phyloP scores from a whole-genome alignment of 2,888 invertebrate species.

The Copidosoma aretas region DNA sequence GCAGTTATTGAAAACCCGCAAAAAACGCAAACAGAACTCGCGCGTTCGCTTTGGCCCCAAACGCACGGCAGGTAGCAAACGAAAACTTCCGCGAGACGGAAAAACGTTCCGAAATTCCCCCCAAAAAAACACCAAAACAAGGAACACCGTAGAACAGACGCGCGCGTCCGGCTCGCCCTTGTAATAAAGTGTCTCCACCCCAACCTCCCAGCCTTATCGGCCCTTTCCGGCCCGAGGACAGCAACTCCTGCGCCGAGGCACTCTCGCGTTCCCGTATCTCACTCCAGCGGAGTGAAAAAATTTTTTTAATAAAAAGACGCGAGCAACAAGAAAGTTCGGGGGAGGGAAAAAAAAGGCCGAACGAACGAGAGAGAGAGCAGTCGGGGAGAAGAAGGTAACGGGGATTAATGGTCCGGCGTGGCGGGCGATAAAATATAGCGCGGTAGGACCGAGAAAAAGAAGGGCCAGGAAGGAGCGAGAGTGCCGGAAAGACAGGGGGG shows the following conservation, averaged over 20 bases:
- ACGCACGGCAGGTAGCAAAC: too few species aligned
- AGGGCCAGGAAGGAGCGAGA: constrained; percentile 6
- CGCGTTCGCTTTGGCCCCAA: too few species aligned
- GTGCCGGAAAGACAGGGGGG: constrained; percentile 22
- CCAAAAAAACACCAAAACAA: too few species aligned
- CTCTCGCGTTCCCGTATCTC: neutral
- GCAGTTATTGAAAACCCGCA: too few species aligned
- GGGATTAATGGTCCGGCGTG: constrained; percentile 55
- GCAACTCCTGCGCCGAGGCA: constrained; percentile 30
- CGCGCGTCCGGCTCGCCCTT: too few species aligned
- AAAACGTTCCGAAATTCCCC: too few species aligned
- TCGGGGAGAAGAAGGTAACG: constrained; percentile 44
- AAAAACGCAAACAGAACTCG: too few species aligned
- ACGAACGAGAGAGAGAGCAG: constrained; percentile 18
- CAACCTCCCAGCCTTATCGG: constrained; percentile 47
- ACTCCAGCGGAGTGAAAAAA: neutral
- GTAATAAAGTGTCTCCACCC: constrained; percentile 51
- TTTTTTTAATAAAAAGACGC: too few species aligned
- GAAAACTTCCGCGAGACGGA: too few species aligned
- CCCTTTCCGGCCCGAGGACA: constrained; percentile 52
- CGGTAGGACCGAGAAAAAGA: constrained; percentile 41
- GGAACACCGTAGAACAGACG: too few species aligned
- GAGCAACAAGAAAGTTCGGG: too few species aligned
- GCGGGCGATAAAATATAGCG: constrained; percentile 53
- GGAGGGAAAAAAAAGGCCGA: neutral